These are phyloP conservation scores for Tenodera sinensis DNA, from an alignment of 2,888 invertebrate genomes.

Conservation along the genomic window DNA sequence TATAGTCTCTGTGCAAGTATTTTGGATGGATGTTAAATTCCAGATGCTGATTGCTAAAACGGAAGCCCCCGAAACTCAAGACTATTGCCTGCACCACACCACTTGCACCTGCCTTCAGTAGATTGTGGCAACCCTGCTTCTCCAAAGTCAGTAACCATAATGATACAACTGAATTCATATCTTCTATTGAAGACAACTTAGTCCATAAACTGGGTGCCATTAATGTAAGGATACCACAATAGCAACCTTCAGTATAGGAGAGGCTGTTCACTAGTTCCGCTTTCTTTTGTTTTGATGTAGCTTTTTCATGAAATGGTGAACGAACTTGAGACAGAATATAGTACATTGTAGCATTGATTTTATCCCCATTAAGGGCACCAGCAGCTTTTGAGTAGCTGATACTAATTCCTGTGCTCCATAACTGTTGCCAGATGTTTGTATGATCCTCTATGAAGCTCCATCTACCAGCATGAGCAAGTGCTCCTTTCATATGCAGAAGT, in stretches of 20 bases:
- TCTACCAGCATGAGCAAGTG: conserved; percentile 54
- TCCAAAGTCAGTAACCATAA: conserved; percentile 85
- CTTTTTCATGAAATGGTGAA: conserved; percentile 67
- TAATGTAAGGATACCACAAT: conserved; percentile 83
- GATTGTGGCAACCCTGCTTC: conserved; percentile 78
- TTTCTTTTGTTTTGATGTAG: conserved; percentile 50
- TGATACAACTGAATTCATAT: conserved; percentile 67
- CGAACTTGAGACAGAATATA: conserved; percentile 78
- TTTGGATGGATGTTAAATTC: conserved; percentile 89
- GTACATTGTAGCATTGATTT: conserved; percentile 88
- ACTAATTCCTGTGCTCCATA: conserved; percentile 82
- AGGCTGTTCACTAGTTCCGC: conserved; percentile 63
- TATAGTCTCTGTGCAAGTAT: conserved; percentile 80
- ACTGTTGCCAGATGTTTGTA: conserved; percentile 66
- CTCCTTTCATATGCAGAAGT: conserved; percentile 61
- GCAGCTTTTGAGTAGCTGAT: conserved; percentile 84
- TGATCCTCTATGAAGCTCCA: conserved; percentile 61
- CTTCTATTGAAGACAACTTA: conserved; percentile 62
- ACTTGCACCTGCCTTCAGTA: conserved; percentile 73
- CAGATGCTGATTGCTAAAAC: conserved; percentile 85
- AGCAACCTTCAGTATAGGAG: conserved; percentile 82
- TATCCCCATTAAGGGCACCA: conserved; percentile 80
- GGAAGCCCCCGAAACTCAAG: conserved; percentile 79
- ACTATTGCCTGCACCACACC: conserved; percentile 89
- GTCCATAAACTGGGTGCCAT: conserved; percentile 70